A percentile compares a stretch with the other conserved stretches of the same genome.
These are phyloP conservation scores for Apistogramma diplotaenia DNA, from an alignment of 2,113 vertebrate genomes.

Conservation along the genomic window DNA sequence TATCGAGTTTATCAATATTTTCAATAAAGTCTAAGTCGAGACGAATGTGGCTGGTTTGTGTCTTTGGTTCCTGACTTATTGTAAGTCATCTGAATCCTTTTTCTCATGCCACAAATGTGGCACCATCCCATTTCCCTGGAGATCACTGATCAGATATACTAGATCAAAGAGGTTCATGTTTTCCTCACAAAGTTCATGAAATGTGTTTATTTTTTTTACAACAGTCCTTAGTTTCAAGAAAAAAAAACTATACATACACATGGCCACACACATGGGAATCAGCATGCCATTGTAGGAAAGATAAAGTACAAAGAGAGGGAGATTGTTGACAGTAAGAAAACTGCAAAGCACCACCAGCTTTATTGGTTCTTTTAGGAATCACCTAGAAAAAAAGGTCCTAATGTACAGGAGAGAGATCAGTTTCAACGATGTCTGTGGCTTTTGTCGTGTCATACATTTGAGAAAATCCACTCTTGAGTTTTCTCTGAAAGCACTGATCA, in stretches of 20 bases:
- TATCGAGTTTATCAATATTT: constrained; percentile 63
- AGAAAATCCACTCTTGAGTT: background rate
- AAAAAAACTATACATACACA: background rate
- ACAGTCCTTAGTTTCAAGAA: background rate
- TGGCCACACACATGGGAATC: background rate
- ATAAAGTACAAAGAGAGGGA: background rate
- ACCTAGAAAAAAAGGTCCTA: background rate
- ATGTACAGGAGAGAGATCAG: background rate
- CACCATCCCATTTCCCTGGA: too few species aligned
- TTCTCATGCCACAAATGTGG: too few species aligned
- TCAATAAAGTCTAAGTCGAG: constrained; percentile 70
- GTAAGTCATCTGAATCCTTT: too few species aligned
- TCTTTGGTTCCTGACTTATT: background rate
- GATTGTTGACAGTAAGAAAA: background rate
- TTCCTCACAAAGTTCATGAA: background rate
- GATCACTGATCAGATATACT: too few species aligned
- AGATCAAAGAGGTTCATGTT: too few species aligned
- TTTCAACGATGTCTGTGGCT: background rate
- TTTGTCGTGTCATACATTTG: background rate
- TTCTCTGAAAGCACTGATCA: background rate
- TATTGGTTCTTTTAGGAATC: background rate
- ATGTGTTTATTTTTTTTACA: too few species aligned
- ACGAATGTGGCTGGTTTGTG: background rate
- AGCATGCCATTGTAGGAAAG: background rate
- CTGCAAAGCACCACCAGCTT: background rate